Conservation (phyloP, 2,113 vertebrate species). For the Eclectus roratus region DNA sequence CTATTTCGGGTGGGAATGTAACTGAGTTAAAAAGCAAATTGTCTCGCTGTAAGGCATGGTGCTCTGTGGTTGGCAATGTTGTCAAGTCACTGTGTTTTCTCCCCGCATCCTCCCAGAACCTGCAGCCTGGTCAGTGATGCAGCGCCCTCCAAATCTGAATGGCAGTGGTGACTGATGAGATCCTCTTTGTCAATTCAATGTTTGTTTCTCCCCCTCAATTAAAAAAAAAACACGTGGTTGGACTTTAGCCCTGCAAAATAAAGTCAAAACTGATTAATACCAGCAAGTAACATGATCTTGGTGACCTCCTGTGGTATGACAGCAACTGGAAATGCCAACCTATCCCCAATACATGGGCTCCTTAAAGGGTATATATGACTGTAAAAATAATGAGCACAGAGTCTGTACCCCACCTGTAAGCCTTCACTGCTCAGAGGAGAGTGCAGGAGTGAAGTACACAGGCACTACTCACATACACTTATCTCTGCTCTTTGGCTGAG, state of each 20-base stretch:
- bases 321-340: background rate
- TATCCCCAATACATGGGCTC: background rate
- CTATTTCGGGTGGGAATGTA: slow-evolving; percentile 74
- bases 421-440: background rate
- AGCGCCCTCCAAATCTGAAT: slow-evolving; percentile 77
- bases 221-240: slow-evolving; percentile 56
- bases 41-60: slow-evolving; percentile 62
- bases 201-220: slow-evolving; percentile 64
- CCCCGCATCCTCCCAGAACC: slow-evolving; percentile 43
- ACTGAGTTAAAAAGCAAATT: slow-evolving; percentile 60
- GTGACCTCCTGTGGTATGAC: background rate
- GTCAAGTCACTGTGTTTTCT: background rate
- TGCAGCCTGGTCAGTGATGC: slow-evolving; percentile 69
- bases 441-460: background rate
- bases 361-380: background rate
- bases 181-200: slow-evolving; percentile 76
- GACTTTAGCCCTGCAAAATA: slow-evolving; percentile 83
- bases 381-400: background rate
- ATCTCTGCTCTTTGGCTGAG: background rate
- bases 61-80: slow-evolving; percentile 18
- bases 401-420: background rate
- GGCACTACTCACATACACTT: background rate
- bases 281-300: background rate
- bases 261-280: slow-evolving; percentile 34
- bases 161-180: slow-evolving; percentile 90